Percentiles rank a stretch among this genome's conserved stretches.
Conservation (phyloP, 2,888 invertebrate genomes). For the Acrobasis suavella region DNA sequence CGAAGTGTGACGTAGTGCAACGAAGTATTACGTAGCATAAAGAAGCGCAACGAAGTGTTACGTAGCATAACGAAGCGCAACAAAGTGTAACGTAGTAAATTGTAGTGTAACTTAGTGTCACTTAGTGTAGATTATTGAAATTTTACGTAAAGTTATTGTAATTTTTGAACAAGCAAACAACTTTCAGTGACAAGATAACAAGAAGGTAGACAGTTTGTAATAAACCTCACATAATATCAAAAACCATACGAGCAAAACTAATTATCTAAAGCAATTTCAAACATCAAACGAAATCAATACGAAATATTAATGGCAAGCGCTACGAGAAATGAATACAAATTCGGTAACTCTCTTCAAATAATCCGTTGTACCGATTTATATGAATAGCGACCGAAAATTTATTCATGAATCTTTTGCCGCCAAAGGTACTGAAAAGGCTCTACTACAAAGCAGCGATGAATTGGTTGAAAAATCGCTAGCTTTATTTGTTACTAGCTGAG, state of each 20-base stretch:
- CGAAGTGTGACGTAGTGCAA: no score
- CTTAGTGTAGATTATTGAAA: no score
- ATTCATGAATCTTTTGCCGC: constrained; percentile 24
- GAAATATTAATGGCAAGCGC: not conserved
- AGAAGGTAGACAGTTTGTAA: no score
- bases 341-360: constrained; percentile 14
- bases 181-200: no score
- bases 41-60: no score
- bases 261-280: constrained; percentile 8
- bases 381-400: constrained; percentile 18
- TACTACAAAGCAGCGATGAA: no score
- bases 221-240: not conserved
- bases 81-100: no score
- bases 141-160: no score
- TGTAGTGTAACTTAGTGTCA: no score
- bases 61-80: no score
- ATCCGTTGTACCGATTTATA: constrained; percentile 15
- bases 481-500: not conserved
- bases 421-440: constrained; percentile 10
- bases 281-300: constrained; percentile 6
- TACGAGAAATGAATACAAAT: constrained; percentile 12
- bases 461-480: not conserved
- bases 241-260: not conserved
- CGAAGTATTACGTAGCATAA: no score
- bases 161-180: no score